phyloP scores from a whole-genome alignment of 2,797 vertebrate genomes.

The Pipistrellus pygmaeus region DNA sequence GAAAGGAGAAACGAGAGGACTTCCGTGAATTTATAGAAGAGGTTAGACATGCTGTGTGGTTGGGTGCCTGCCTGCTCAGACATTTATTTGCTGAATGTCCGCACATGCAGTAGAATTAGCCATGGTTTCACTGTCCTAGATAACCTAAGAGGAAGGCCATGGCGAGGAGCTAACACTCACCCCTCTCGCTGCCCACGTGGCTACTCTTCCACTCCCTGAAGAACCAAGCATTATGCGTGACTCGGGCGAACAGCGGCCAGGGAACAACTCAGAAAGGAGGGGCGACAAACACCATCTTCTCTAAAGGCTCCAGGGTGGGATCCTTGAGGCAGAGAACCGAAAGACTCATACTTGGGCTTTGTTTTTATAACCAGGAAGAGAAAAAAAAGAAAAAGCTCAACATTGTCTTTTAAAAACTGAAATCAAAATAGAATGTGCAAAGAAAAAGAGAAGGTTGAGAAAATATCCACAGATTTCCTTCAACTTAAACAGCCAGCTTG shows the following conservation, averaged over 20 bases:
- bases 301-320: background rate
- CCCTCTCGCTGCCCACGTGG: background rate
- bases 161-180: background rate
- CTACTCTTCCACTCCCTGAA: background rate
- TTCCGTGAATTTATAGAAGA: background rate
- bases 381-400: background rate
- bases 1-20: background rate
- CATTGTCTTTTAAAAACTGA: background rate
- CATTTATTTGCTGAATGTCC: background rate
- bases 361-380: background rate
- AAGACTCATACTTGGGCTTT: background rate
- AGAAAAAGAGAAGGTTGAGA: background rate
- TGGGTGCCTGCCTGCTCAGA: background rate
- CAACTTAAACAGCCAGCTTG: background rate
- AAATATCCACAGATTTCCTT: conserved; percentile 19
- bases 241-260: background rate
- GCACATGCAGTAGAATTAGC: background rate
- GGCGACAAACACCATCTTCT: background rate
- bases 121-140: background rate
- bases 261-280: background rate
- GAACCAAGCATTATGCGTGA: accelerated
- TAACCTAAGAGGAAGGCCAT: background rate
- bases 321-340: background rate
- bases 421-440: background rate
- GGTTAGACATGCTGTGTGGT: background rate